These are phyloP conservation scores for Bombycilla garrulus DNA, from an alignment of 2,113 vertebrate genomes.

Conservation along the genomic window DNA sequence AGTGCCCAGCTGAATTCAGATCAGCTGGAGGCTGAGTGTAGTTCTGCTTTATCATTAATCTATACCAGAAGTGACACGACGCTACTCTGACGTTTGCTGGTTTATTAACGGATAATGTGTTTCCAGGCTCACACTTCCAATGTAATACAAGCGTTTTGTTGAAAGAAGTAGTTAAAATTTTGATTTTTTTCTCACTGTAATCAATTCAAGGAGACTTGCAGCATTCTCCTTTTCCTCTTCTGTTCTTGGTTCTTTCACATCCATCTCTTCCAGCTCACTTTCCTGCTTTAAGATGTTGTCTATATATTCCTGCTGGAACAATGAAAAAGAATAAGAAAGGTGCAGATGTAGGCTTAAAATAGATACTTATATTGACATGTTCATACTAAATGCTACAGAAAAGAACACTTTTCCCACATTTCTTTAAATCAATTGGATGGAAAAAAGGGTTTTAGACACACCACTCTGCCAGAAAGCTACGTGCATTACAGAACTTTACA, in stretches of 20 bases:
- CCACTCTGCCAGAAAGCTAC: neutral
- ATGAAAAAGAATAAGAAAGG: neutral
- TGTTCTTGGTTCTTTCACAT: slow-evolving; percentile 80
- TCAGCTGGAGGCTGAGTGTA: neutral
- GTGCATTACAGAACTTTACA: neutral
- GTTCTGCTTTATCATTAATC: neutral
- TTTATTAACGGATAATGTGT: neutral
- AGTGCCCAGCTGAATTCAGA: neutral
- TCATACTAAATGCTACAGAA: neutral
- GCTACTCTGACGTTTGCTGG: neutral
- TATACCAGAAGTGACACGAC: neutral
- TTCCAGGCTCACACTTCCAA: neutral
- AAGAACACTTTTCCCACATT: neutral
- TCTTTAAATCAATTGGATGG: neutral
- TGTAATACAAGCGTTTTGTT: neutral
- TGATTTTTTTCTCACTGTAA: slow-evolving; percentile 73
- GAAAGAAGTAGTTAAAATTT: neutral
- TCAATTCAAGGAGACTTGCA: slow-evolving; percentile 73
- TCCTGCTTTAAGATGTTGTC: slow-evolving; percentile 80
- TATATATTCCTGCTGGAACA: slow-evolving; percentile 78
- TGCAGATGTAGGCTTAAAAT: neutral
- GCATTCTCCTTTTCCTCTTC: slow-evolving; percentile 76
- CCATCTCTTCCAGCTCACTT: slow-evolving; percentile 73
- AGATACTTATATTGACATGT: neutral
- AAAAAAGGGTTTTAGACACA: neutral